Percentiles rank a stretch among this genome's conserved stretches.
Evolutionary conservation across 2,113 vertebrate species (phyloP).

Genomic region (Halichoerus grypus): DNA sequence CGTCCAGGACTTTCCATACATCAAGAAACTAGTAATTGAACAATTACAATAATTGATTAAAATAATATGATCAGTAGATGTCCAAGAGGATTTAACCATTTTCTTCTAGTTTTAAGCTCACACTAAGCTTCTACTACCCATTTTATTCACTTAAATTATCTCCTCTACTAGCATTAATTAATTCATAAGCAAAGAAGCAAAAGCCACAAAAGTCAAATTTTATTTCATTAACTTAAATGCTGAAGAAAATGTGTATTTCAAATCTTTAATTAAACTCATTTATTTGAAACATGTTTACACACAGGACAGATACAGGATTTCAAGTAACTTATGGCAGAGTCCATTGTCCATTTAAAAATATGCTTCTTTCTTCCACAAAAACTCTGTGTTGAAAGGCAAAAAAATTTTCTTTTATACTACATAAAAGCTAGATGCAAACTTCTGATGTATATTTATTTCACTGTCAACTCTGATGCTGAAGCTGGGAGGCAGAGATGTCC

Average conservation of each 20-base stretch:
- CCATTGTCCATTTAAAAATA: conserved; percentile 56
- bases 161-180: neutral
- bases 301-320: conserved; percentile 60
- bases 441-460: conserved; percentile 56
- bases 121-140: neutral
- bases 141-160: neutral
- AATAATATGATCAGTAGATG: neutral
- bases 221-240: conserved; percentile 82
- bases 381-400: neutral
- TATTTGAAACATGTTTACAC: conserved; percentile 61
- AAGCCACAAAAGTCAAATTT: conserved; percentile 56
- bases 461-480: conserved; percentile 69
- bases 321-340: conserved; percentile 67
- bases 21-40: neutral
- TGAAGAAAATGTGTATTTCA: conserved; percentile 68
- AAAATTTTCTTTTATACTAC: neutral
- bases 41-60: neutral
- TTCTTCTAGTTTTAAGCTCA: neutral
- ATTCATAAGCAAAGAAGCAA: conserved; percentile 52
- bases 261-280: conserved; percentile 46
- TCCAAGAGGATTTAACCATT: neutral
- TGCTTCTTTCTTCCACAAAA: conserved; percentile 58
- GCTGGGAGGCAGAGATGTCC: conserved; percentile 71
- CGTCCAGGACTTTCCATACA: neutral
- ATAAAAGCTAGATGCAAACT: neutral